phyloP scores from a whole-genome alignment of 2,113 vertebrate genomes.

The Athene noctua region DNA sequence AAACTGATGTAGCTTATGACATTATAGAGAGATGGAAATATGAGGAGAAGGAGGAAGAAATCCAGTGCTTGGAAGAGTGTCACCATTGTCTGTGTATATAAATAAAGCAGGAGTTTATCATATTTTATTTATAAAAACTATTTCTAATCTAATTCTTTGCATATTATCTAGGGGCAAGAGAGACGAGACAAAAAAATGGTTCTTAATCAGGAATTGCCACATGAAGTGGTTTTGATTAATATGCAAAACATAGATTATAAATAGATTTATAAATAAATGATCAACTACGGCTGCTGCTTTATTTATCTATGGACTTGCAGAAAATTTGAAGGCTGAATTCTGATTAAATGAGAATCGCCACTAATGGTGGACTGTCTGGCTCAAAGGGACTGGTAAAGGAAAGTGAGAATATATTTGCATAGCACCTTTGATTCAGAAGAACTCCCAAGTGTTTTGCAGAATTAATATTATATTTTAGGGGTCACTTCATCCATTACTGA shows the following conservation, averaged over 20 bases:
- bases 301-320: slow-evolving; percentile 69
- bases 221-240: slow-evolving; percentile 62
- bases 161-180: slow-evolving; percentile 52
- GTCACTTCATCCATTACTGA: slow-evolving; percentile 44
- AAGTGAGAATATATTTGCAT: slow-evolving; percentile 53
- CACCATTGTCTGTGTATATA: slow-evolving; percentile 41
- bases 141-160: slow-evolving; percentile 72
- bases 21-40: neutral
- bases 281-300: slow-evolving; percentile 59
- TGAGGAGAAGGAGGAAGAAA: neutral
- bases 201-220: slow-evolving; percentile 64
- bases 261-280: slow-evolving; percentile 75
- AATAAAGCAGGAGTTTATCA: slow-evolving; percentile 67
- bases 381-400: slow-evolving; percentile 18
- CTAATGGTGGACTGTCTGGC: slow-evolving; percentile 33
- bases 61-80: neutral
- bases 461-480: slow-evolving; percentile 60
- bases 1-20: neutral
- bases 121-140: slow-evolving; percentile 73
- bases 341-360: slow-evolving; percentile 67
- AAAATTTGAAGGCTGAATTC: slow-evolving; percentile 63
- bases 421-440: slow-evolving; percentile 57
- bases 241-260: slow-evolving; percentile 70
- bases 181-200: slow-evolving; percentile 10
- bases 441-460: slow-evolving; percentile 26